Base-by-base conservation (phyloP, 2,113 vertebrate species). In the Bos javanicus region DNA sequence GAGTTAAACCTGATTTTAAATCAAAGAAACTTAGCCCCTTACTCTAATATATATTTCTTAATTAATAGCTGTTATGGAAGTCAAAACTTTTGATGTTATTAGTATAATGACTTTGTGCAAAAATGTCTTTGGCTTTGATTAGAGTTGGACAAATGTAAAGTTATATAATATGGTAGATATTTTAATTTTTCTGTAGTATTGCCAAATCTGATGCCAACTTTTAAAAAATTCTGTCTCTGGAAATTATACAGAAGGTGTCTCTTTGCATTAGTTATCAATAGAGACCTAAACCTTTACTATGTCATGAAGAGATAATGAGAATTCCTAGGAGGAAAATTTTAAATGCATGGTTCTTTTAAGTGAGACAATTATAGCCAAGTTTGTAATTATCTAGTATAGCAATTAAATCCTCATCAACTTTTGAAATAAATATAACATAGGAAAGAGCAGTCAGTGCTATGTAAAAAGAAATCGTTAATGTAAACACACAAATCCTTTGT, bases 361-460 rank as follows among this genome's bases (percentile, higher is more conserved):
- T 74, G 57, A 25, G 5, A 84, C 93, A 94, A 95, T 91, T 92
- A 87, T 60, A 94, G 13, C 25, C 19, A 80, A 76, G 39, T 90
- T 94, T 64, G 76, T 82, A 95, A 97, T 94, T 88, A 84, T 62
- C 92, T 96, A 84, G 23, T 17, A 30, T 43, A 84, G 59, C 48
- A 96, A 85, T 93, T 57, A 91, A 88, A 56, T 84, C 62, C 62
- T 94, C 84, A 90, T 82, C 94, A 84, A 92, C 28, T 30, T 91
- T 43, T 59, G 64, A 83, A 81, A 80, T 87, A 81, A 80, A 60
- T 26, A 62, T 54, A 80, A 89, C 28, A 33, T n/a, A 36, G 33
- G 54, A 84, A 87, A 52, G 93, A 60, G 17, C 46, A 62, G 3
- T 56, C 0, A 0, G 28, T 88, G 19, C 71, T 52, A 36, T 91